Conservation (phyloP, 2,888 invertebrate genomes). For the Mesorhabditis sp. region DNA sequence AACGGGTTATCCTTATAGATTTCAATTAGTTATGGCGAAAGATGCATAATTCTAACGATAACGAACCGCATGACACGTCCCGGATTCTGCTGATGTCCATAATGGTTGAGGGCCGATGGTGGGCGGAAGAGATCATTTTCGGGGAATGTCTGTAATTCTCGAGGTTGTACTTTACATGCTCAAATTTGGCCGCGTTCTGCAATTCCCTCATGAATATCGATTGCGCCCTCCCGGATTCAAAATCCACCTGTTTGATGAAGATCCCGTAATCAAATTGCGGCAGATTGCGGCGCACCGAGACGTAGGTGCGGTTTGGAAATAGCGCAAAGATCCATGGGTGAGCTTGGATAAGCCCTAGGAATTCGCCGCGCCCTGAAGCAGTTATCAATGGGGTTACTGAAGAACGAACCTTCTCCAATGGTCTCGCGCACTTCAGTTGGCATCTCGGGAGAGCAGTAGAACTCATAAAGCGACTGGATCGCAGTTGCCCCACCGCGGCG, state of each 20-base stretch:
- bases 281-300: conserved; percentile 54
- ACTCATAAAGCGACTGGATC: conserved; percentile 53
- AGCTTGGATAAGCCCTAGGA: conserved; percentile 46
- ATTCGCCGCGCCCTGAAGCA: conserved; percentile 29
- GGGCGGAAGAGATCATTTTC: conserved; percentile 17
- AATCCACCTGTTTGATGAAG: conserved; percentile 47
- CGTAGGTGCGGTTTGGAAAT: conserved; percentile 56
- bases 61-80: neutral
- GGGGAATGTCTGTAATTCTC: conserved; percentile 17
- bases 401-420: conserved; percentile 43
- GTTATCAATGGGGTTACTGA: no score
- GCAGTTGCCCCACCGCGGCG: conserved; percentile 55
- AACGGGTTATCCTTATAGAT: neutral
- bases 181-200: no score
- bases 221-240: neutral
- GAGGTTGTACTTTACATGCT: no score
- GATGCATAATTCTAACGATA: neutral
- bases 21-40: neutral
- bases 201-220: no score
- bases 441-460: conserved; percentile 42
- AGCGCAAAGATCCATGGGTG: conserved; percentile 57
- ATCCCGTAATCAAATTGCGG: conserved; percentile 53
- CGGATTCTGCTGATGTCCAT: neutral
- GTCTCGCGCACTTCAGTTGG: conserved; percentile 45
- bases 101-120: neutral